Evolutionary conservation across 2,888 invertebrate genomes (phyloP), one percentile per base, ranked within the genome.

Genomic region (Hydrotaea cyrtoneurina): DNA sequence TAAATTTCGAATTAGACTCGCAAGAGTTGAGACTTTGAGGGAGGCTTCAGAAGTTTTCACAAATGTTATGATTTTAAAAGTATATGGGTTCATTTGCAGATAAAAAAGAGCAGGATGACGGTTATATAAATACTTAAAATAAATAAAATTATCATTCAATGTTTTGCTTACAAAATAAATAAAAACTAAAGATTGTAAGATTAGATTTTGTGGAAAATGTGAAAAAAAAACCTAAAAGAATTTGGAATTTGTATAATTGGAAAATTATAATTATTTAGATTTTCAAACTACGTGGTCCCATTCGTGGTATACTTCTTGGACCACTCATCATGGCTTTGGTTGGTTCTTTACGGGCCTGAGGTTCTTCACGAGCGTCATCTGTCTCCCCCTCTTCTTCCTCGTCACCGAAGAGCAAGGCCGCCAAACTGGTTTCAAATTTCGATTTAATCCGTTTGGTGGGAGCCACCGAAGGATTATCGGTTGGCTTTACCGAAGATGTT

Each of bases 1-100:
- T 21, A 23, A 66, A 79, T 91, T 92, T 92, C 92, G 88, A 89
- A 92, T 92, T 90, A 90, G 92, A 92, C 91, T 92, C 92, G 89
- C 92, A 92, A 92, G 91, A 91, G 90, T 89, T 89, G 86, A 76
- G 19, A 84, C 77, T 71, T 82, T 85, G 57, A 31, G 21, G 50
- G 26, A 17, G 26, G 0, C 15, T 31, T 31, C 31, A 31, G 46
- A 23, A 59, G 13, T 21, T 26, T 55, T 39, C 13, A 31, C 31
- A 69, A 75, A 43, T 75, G 76, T 23, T 59, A 74, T 69, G 36
- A 36, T 62, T 50, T 50, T 43, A 43, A 43, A n/a, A n/a, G 15
- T 43, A 13, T 43, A 4, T 50, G 50, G n/a, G n/a, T 50, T 50
- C n/a, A n/a, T n/a, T n/a, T 13, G 50, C n/a, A 50, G 7, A n/a